Evolutionary conservation across 2,113 vertebrate genomes (phyloP), one percentile per base, ranked within the genome.

Genomic region (Shinisaurus crocodilurus): DNA sequence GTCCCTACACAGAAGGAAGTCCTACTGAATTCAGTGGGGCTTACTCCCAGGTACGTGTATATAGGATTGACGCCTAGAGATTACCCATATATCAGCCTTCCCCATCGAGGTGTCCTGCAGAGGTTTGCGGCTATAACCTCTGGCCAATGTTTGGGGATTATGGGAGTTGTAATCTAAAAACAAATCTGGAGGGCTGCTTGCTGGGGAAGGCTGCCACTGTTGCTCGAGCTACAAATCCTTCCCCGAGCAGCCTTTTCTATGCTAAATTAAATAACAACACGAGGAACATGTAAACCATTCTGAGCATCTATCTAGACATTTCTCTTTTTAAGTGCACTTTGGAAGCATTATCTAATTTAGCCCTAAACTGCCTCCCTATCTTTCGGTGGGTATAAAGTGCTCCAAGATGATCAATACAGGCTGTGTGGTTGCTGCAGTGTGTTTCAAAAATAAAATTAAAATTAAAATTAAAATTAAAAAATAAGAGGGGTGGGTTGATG

Each of bases 341-440:
- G n/a, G 63, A 91, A 43, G 32, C 72, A 88, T 91, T 88, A 88
- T 88, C 81, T 83, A 18, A n/a, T 88, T 88, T 83, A 85, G 32
- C 57, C n/a, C 63, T 60, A 32, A 76, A 77, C 57, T 29, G 80
- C 43, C n/a, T 69, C 54, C 8, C 54, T 1, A 13, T 79, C 67
- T 27, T 70, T n/a, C 29, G 5, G 69, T 29, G 60, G 25, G 69
- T 57, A 60, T 27, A 69, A 88, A 91, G 60, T 45, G 72, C 86
- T 88, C 88, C 54, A 43, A 37, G 77, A 82, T 81, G 54, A 80
- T 90, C 80, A 84, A 88, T 57, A 85, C 43, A 54, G 37, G 50
- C 8, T 37, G 34, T 67, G n/a, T 8, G 2, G 20, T 18, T 27
- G 13, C 75, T 29, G 9, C 34, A n/a, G n/a, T n/a, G n/a, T 69